These are phyloP conservation scores for Xiphophorus birchmanni DNA, from an alignment of 2,797 vertebrate species.

Conservation along the genomic window DNA sequence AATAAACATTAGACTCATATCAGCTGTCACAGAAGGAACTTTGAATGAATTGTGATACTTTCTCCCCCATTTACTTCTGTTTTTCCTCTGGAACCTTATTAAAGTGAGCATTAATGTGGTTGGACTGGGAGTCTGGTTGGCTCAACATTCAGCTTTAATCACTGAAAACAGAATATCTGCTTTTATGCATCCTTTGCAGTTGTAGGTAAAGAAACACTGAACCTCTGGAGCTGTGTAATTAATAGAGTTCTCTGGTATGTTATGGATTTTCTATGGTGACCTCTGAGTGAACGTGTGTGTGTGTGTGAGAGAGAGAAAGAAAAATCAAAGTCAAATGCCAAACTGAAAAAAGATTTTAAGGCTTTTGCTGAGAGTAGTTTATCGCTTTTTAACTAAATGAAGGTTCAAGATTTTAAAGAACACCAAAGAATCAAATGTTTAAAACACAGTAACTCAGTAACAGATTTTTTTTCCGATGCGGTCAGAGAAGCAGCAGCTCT, in stretches of 20 bases:
- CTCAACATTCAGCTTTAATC: conserved; percentile 72
- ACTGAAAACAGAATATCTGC: conserved; percentile 58
- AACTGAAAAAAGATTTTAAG: conserved; percentile 37
- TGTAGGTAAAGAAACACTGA: conserved; percentile 55
- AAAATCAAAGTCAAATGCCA: conserved; percentile 42
- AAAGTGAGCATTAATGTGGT: conserved; percentile 33
- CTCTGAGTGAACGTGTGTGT: neutral
- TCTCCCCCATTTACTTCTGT: conserved; percentile 11
- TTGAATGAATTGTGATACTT: conserved; percentile 50
- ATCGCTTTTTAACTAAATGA: conserved; percentile 20
- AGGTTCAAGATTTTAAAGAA: conserved; percentile 17
- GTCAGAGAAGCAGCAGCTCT: too few relatives aligned
- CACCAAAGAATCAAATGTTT: neutral
- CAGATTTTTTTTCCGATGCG: neutral
- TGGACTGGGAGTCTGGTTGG: conserved; percentile 51
- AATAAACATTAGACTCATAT: conserved; percentile 27
- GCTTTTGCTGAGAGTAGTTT: conserved; percentile 46
- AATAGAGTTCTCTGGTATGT: conserved; percentile 39
- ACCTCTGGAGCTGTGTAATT: conserved; percentile 62
- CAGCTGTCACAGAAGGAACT: conserved; percentile 50
- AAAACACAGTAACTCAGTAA: neutral
- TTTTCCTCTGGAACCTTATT: conserved; percentile 31
- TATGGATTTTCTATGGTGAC: conserved; percentile 34
- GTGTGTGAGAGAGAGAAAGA: neutral
- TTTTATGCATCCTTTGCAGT: conserved; percentile 66